Evolutionary conservation across 2,113 vertebrate species (phyloP).

Genomic region (Synchiropus splendidus): DNA sequence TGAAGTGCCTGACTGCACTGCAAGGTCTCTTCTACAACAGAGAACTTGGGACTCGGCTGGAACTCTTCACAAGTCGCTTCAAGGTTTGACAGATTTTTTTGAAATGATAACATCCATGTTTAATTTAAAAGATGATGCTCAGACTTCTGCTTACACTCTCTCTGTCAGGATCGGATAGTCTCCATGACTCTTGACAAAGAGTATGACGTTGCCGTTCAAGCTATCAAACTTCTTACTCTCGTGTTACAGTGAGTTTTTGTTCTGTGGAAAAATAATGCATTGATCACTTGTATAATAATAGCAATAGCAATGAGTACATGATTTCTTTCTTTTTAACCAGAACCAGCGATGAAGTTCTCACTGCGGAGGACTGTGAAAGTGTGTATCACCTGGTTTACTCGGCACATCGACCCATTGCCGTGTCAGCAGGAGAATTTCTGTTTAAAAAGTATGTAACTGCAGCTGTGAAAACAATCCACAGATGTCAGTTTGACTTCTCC

Average conservation of each 20-base stretch:
- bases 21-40: constrained; percentile 98
- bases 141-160: constrained; percentile 16
- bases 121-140: no score
- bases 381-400: constrained; percentile 98
- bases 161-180: constrained; percentile 90
- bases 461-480: no score
- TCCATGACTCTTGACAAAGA: constrained; percentile 99
- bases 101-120: neutral
- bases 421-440: constrained; percentile 97
- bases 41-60: constrained; percentile 94
- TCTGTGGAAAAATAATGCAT: no score
- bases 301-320: neutral
- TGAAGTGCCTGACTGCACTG: constrained; percentile 96
- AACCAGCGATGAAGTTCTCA: constrained; percentile 96
- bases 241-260: constrained; percentile 88
- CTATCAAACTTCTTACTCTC: constrained; percentile 96
- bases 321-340: constrained; percentile 52
- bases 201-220: constrained; percentile 98
- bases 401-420: constrained; percentile 90
- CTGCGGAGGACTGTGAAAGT: constrained; percentile 97
- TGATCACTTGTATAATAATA: neutral
- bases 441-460: constrained; percentile 85
- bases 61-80: constrained; percentile 97
- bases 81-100: constrained; percentile 69
- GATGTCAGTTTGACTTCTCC: no score